These are phyloP conservation scores for Andricus grossulariae DNA, from an alignment of 1,140 invertebrate genomes.

Conservation along the genomic window DNA sequence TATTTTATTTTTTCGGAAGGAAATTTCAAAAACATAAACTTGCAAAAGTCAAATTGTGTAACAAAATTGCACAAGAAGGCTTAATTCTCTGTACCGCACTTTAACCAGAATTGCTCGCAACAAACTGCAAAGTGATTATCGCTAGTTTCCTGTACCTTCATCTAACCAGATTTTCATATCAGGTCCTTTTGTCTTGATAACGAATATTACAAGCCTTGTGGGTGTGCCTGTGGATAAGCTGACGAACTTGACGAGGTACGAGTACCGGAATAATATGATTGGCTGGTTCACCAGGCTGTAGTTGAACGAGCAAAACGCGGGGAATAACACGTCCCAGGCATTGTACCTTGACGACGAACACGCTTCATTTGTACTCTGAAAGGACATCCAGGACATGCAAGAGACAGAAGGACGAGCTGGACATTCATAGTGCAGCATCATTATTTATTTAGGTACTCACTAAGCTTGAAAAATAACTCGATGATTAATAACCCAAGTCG, in stretches of 20 bases:
- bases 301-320: slow-evolving; percentile 46
- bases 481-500: neutral
- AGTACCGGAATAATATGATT: slow-evolving; percentile 52
- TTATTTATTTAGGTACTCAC: slow-evolving; percentile 19
- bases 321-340: slow-evolving; percentile 47
- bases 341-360: slow-evolving; percentile 33
- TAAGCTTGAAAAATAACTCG: neutral
- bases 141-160: too few species aligned
- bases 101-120: too few species aligned
- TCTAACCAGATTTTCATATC: neutral
- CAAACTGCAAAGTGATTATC: too few species aligned
- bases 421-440: neutral
- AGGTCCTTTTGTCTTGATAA: neutral
- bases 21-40: too few species aligned
- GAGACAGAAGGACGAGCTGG: neutral
- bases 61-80: too few species aligned
- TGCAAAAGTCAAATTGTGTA: too few species aligned
- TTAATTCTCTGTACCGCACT: too few species aligned
- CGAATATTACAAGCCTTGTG: neutral
- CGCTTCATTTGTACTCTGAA: slow-evolving; percentile 4
- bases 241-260: slow-evolving; percentile 58
- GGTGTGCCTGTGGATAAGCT: slow-evolving; percentile 57
- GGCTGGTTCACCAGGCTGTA: neutral
- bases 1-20: too few species aligned
- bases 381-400: neutral